Percentiles rank a stretch among this genome's conserved stretches.
Conservation (phyloP, 2,113 vertebrate genomes). For the Lota lota region DNA sequence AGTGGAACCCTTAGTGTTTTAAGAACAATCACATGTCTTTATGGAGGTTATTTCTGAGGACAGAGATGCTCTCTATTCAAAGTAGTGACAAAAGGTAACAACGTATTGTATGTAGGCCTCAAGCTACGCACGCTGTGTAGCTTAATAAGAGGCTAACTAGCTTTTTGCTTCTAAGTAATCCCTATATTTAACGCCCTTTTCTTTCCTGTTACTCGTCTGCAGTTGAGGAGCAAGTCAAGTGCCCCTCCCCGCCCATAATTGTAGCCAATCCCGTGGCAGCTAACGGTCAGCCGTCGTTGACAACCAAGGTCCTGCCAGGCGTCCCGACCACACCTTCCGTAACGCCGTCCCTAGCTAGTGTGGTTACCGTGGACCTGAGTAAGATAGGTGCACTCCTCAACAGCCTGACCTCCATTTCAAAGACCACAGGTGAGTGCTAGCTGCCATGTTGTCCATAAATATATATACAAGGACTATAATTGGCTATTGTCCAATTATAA, state of each 20-base stretch:
- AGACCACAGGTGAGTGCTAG: constrained; percentile 83
- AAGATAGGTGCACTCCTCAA: constrained; percentile 90
- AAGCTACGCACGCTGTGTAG: no score
- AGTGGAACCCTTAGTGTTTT: no score
- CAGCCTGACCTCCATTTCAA: constrained; percentile 88
- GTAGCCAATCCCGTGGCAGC: constrained; percentile 38
- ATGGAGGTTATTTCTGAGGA: no score
- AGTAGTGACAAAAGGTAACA: no score
- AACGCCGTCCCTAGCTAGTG: constrained; percentile 52
- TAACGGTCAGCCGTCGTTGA: constrained; percentile 27
- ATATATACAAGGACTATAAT: no score
- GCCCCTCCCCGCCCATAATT: constrained; percentile 32
- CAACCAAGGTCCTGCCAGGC: constrained; percentile 14
- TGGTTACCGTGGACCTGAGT: constrained; percentile 83
- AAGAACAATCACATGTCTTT: no score
- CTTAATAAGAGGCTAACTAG: no score
- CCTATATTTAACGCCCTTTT: neutral
- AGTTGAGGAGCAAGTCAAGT: constrained; percentile 85
- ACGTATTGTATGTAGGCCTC: no score
- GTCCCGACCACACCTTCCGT: constrained; percentile 19
- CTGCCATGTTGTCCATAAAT: neutral
- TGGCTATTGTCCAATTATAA: no score
- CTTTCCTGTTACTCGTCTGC: constrained; percentile 15
- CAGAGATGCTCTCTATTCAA: no score
- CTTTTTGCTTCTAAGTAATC: no score